Percentiles rank a stretch among this genome's conserved stretches.
Evolutionary conservation across 2,113 vertebrate species (phyloP).

Genomic region (Psammodynastes pulverulentus): DNA sequence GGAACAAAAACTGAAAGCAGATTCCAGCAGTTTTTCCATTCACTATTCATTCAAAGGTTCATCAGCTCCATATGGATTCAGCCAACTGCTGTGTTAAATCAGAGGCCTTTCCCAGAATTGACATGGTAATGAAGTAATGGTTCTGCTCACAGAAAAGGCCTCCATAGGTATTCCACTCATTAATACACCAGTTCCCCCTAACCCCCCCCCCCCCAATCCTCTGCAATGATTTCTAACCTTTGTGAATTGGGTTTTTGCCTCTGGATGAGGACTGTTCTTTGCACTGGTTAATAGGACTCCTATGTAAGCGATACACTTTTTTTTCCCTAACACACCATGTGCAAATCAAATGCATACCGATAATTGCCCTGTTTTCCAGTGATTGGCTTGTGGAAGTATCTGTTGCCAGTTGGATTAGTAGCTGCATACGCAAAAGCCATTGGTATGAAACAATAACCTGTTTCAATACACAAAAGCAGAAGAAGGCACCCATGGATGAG

Average conservation of each 20-base stretch:
- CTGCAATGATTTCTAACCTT: slow-evolving; percentile 79
- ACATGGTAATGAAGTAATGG: slow-evolving; percentile 93
- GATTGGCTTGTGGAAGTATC: background rate
- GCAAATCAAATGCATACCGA: background rate
- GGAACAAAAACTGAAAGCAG: slow-evolving; percentile 93
- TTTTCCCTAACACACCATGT: background rate
- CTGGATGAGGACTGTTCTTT: slow-evolving; percentile 61
- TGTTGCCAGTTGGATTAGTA: background rate
- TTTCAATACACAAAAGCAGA: background rate
- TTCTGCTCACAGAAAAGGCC: slow-evolving; percentile 71
- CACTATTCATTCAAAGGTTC: slow-evolving; percentile 93
- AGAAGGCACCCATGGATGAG: background rate
- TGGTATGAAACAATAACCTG: background rate
- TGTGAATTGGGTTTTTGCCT: slow-evolving; percentile 72
- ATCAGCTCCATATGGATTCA: slow-evolving; percentile 86
- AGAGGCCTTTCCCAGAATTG: slow-evolving; percentile 82
- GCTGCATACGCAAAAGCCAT: background rate
- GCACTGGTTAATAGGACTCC: slow-evolving; percentile 46
- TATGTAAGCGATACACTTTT: slow-evolving; percentile 26
- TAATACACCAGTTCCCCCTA: slow-evolving; percentile 73
- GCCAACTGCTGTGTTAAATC: slow-evolving; percentile 88
- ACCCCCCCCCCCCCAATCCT: slow-evolving; percentile 75
- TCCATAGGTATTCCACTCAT: slow-evolving; percentile 74
- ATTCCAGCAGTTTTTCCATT: slow-evolving; percentile 94
- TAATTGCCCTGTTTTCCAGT: background rate